phyloP scores from a whole-genome alignment of 2,888 invertebrate species.

The Branchipolynoe longqiensis region DNA sequence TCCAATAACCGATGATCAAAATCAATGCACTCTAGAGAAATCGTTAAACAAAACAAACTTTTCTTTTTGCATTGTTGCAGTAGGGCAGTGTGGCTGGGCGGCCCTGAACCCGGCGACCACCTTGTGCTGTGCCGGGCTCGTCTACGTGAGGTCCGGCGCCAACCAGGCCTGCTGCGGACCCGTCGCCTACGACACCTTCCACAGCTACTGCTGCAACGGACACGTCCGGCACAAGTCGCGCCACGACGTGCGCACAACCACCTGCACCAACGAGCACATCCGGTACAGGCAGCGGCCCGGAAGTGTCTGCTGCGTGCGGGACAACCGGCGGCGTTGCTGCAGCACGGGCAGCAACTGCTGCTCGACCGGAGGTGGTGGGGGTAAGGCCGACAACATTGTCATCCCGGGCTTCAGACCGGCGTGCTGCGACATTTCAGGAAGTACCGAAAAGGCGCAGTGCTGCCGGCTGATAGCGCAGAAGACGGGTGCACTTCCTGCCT shows the following conservation, averaged over 20 bases:
- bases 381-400: too few species aligned
- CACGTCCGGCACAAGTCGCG: slow-evolving; percentile 40
- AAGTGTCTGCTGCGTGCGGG: slow-evolving; percentile 57
- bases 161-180: slow-evolving; percentile 61
- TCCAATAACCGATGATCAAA: too few species aligned
- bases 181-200: slow-evolving; percentile 60
- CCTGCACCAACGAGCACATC: slow-evolving; percentile 54
- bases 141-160: slow-evolving; percentile 59
- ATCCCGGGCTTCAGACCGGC: slow-evolving; percentile 62
- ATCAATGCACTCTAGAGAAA: too few species aligned
- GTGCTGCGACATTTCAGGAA: slow-evolving; percentile 49
- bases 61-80: background rate
- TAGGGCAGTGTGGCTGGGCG: slow-evolving; percentile 21
- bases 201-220: slow-evolving; percentile 59
- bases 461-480: slow-evolving; percentile 51
- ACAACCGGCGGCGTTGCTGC: slow-evolving; percentile 55
- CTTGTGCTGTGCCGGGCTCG: slow-evolving; percentile 60
- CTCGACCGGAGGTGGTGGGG: background rate
- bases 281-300: slow-evolving; percentile 34
- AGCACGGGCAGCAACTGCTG: slow-evolving; percentile 56
- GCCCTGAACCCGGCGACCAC: slow-evolving; percentile 49
- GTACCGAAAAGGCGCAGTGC: slow-evolving; percentile 39
- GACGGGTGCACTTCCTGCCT: slow-evolving; percentile 52
- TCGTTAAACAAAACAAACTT: too few species aligned
- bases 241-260: slow-evolving; percentile 30